Percentiles rank a stretch among this genome's conserved stretches.
These are phyloP conservation scores for Strigops habroptila DNA, from an alignment of 2,113 vertebrate species.

Conservation along the genomic window DNA sequence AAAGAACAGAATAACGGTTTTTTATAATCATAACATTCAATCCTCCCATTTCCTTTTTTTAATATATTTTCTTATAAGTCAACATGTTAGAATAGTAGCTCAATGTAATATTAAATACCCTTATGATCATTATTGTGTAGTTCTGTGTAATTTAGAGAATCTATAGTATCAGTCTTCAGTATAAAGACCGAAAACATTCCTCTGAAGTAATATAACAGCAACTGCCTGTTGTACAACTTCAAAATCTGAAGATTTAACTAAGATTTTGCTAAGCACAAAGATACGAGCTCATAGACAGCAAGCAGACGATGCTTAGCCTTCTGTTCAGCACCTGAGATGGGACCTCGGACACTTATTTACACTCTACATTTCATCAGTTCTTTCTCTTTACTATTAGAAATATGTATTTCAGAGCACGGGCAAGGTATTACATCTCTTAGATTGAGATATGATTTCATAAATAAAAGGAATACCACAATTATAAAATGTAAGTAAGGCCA, in stretches of 20 bases:
- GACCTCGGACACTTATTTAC: neutral
- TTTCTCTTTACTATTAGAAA: neutral
- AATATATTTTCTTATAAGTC: neutral
- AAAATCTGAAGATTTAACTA: neutral
- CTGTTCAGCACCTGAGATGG: fast-evolving
- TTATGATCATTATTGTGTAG: neutral
- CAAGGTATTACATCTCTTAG: neutral
- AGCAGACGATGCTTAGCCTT: neutral
- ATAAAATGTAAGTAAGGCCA: neutral
- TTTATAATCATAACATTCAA: neutral
- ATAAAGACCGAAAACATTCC: neutral
- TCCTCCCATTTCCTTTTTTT: neutral
- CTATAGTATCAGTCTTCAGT: neutral
- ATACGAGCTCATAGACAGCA: fast-evolving
- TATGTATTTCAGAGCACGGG: neutral
- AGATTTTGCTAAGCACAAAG: neutral
- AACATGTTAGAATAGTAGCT: neutral
- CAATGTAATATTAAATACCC: neutral
- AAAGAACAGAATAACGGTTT: neutral
- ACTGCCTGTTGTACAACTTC: neutral
- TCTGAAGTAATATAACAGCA: neutral
- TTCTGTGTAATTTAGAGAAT: neutral
- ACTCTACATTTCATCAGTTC: neutral
- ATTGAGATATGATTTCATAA: neutral
- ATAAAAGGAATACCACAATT: neutral